These are phyloP conservation scores for Mycalesis mineus DNA, from an alignment of 2,888 invertebrate species.

Conservation along the genomic window DNA sequence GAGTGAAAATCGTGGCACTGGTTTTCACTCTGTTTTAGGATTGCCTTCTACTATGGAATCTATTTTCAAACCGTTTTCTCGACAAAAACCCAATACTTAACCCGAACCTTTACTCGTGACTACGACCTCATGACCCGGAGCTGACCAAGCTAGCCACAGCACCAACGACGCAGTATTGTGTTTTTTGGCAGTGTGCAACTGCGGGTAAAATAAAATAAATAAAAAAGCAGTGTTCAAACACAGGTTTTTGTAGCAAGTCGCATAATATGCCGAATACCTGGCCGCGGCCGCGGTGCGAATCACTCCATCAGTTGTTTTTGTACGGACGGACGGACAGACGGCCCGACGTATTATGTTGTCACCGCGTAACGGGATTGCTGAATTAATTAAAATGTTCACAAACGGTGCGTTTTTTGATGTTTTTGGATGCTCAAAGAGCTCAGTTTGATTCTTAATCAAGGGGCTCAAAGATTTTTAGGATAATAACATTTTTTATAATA, in stretches of 20 bases:
- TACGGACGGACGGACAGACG: conserved; percentile 25
- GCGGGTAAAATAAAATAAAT: too few species aligned
- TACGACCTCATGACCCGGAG: too few species aligned
- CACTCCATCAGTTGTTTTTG: conserved; percentile 51
- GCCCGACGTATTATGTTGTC: conserved; percentile 36
- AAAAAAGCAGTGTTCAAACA: not conserved
- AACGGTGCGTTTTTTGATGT: not conserved
- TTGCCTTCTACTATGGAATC: too few species aligned
- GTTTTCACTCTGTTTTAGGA: too few species aligned
- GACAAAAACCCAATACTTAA: too few species aligned
- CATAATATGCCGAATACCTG: conserved; percentile 16
- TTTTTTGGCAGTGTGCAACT: not conserved
- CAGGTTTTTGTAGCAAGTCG: not conserved
- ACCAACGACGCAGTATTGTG: not conserved
- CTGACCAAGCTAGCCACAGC: not conserved
- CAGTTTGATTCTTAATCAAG: not conserved
- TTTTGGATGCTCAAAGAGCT: not conserved
- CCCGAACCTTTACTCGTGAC: too few species aligned
- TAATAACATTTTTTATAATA: too few species aligned
- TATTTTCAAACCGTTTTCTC: too few species aligned
- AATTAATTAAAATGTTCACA: conserved; percentile 28
- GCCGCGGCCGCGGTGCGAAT: conserved; percentile 38
- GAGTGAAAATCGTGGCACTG: too few species aligned
- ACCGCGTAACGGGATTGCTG: conserved; percentile 31
- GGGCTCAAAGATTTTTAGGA: not conserved